Base-by-base conservation (phyloP, 2,888 invertebrate genomes). In the Ariolimax columbianus region DNA sequence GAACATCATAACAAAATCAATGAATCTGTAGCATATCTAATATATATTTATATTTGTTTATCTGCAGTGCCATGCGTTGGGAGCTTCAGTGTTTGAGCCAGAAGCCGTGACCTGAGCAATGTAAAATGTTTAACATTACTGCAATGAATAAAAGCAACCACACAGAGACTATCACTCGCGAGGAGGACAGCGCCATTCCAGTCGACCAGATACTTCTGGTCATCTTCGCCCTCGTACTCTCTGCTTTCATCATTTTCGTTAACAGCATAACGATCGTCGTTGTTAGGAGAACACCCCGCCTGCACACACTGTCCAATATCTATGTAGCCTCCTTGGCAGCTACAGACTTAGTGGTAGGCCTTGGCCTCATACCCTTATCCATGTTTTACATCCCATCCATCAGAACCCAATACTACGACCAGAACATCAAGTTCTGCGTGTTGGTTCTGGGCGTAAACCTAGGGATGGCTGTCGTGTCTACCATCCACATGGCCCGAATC, bases 281-380 rank as follows among this genome's bases (percentile, higher is more conserved):
- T 23, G 38, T 85, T 30, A 47, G 30, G n/a, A 66, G 36, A n/a
- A 77, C 77, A n/a, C 68, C 51, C 26, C 38, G 51, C 59, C 77
- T 85, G 1, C 84, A 59, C 26, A 81, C 84, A 6, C n/a, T 51
- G 14, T 75, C 84, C 40, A 73, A 85, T 38, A 43, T 77, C 19
- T 81, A 73, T 47, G 47, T 77, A 19, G 26, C 38, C 11, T 84
- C 84, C 36, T 73, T 84, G 26, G 78, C 79, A n/a, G 30, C 47
- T 1, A 55, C 59, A 4, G 78, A 79, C 73, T 6, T 84, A 0
- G 33, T 79, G 23, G 72, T 84, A 3, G 72, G 70, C 14, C 33
- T 79, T 1, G 14, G 77, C 26, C 72, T 79, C 17, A 59, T 84
- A 43, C 79, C 79, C 4, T 68, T 73, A 38, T 40, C 59, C 55